Evolutionary conservation across 2,797 vertebrate genomes (phyloP).

Genomic region (Orientallactaga sibirica): DNA sequence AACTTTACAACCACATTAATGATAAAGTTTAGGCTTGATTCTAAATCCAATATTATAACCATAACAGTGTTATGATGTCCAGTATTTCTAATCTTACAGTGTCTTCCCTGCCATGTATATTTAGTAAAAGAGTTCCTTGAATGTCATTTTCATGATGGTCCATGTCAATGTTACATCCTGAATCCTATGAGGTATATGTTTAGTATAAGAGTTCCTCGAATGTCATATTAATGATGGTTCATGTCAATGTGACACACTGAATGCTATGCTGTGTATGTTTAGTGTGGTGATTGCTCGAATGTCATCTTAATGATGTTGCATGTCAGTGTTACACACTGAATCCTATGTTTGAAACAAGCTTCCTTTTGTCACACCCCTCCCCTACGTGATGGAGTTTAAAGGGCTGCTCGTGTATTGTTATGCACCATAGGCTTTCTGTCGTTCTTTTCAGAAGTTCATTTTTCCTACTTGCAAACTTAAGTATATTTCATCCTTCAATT

Average conservation of each 20-base stretch:
- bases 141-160: background rate
- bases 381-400: background rate
- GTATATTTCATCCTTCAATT: background rate
- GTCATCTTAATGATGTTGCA: no score
- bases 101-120: background rate
- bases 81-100: background rate
- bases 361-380: background rate
- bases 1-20: background rate
- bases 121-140: background rate
- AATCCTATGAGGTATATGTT: no score
- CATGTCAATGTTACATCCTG: background rate
- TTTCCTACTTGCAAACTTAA: background rate
- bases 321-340: no score
- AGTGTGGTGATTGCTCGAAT: no score
- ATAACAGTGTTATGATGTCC: background rate
- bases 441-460: background rate
- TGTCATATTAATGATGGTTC: no score
- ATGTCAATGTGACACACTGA: no score
- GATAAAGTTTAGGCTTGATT: background rate
- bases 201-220: no score
- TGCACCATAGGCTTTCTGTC: background rate
- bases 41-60: background rate
- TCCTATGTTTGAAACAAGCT: background rate
- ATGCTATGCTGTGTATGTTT: background rate
- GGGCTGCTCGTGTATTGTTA: background rate